Base-by-base conservation (phyloP, 2,113 vertebrate species). In the Dolichotis patagonum region DNA sequence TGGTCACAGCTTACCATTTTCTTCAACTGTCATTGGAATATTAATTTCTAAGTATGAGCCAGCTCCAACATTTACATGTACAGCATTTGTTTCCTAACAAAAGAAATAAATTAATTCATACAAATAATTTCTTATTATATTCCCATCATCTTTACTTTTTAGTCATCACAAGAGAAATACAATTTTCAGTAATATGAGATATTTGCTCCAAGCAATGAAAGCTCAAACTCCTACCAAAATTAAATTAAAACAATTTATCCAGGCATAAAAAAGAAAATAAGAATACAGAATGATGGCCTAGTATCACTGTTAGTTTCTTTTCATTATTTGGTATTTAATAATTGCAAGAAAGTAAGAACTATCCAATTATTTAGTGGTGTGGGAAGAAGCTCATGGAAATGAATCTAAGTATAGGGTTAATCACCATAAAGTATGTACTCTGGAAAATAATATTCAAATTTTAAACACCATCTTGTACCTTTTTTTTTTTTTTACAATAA, bases 31-130 rank as follows among this genome's bases (percentile, higher is more conserved):
- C 99, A 99, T 99, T 67, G 99, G 99, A 98, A 99, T 99, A 98
- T 99, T 99, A 97, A 99, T 99, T 98, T 99, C 99, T 98, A 99
- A 98, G 98, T 99, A 99, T n/a, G 99, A 99, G 93, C 99, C 99
- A 82, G 99, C 99, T 86, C 99, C 99, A 84, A 99, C 99, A 60
- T 99, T 99, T 91, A 99, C 99, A 98, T 99, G 99, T n/a, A 99
- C 99, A 96, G 99, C 99, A 97, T 99, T 99, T 11, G 99, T 99
- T 98, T 99, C 99, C 99, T 99, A 95, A 28, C 78, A 92, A 96
- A 96, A 95, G 24, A 90, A 86, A 87, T 85, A 88, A 67, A n/a
- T 6, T 73, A 30, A 85, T 38, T 75, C 22, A 87, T 20, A 84
- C 58, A 46, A 97, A 85, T 65, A 7, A 95, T 41, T 81, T 20